These are phyloP conservation scores for Pollenia labialis DNA, from an alignment of 2,888 invertebrate species.

Conservation along the genomic window DNA sequence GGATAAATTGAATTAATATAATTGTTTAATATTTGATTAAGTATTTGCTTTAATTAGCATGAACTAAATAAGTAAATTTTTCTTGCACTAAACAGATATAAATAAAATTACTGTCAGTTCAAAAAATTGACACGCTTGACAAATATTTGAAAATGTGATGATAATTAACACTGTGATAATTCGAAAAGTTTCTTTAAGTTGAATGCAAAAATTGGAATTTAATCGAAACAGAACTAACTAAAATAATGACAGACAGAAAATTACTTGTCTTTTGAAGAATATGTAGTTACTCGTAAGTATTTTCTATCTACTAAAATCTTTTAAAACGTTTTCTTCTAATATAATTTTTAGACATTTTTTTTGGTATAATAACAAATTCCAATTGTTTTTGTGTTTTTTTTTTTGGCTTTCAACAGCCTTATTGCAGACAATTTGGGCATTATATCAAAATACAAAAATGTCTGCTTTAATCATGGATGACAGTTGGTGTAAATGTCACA, in stretches of 20 bases:
- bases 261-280: too few relatives aligned
- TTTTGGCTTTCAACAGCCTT: conserved; percentile 1
- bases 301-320: too few relatives aligned
- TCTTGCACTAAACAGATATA: neutral
- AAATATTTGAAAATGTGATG: conserved; percentile 12
- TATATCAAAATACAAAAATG: neutral
- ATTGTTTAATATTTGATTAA: neutral
- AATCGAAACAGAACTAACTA: too few relatives aligned
- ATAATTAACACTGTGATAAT: conserved; percentile 30
- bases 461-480: conserved; percentile 5
- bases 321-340: too few relatives aligned
- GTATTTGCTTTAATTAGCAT: conserved; percentile 7
- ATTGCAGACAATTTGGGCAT: conserved; percentile 20
- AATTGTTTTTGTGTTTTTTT: too few relatives aligned
- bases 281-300: too few relatives aligned
- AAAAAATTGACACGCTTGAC: conserved; percentile 11
- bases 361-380: too few relatives aligned
- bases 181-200: neutral
- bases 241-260: too few relatives aligned
- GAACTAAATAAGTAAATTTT: neutral
- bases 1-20: neutral
- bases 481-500: conserved; percentile 31
- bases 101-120: conserved; percentile 8
- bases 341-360: too few relatives aligned
- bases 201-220: too few relatives aligned